Evolutionary conservation across 2,888 invertebrate species (phyloP), one percentile per base, ranked within the genome.

Genomic region (Cremastobaeus sp.): DNA sequence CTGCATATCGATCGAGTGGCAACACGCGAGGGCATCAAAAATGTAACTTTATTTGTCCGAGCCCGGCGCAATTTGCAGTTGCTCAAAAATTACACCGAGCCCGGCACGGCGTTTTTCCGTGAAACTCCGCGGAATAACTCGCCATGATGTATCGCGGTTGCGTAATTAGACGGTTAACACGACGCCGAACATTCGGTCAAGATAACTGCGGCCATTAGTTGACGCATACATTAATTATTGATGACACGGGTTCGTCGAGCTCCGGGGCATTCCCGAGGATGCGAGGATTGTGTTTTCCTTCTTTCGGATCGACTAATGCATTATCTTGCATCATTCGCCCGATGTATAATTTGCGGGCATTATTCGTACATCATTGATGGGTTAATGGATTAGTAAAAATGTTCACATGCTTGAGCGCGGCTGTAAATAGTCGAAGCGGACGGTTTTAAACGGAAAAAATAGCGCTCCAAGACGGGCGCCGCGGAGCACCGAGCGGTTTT

Each of bases 141-240:
- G n/a, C n/a, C n/a, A n/a, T n/a, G n/a, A n/a, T n/a, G n/a, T n/a
- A n/a, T n/a, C n/a, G n/a, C n/a, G n/a, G n/a, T n/a, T n/a, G n/a
- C 71, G 60, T 77, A 77, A 75, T 80, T 79, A 82, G 28, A 20
- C 48, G 30, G 48, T 39, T 47, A 82, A 84, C 82, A 80, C 80
- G 81, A 80, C 77, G 79, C 74, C 78, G 80, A 82, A 81, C 83
- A 84, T 85, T 85, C 82, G 84, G 79, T 83, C 76, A 78, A 78
- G 84, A 81, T 85, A 85, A 85, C 85, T 82, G 84, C 82, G 80
- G 82, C 82, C 84, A 85, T 85, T 85, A 85, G 84, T 82, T 79
- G 78, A 81, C 81, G 79, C 83, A 84, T 85, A 85, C 85, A 85
- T 85, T 85, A 85, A 85, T 85, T 85, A 85, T 85, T 82, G 84